A percentile compares a stretch with the other conserved stretches of the same genome.
phyloP scores from a whole-genome alignment of 1,140 invertebrate species.

The Pseudomyrmex flavicornis region DNA sequence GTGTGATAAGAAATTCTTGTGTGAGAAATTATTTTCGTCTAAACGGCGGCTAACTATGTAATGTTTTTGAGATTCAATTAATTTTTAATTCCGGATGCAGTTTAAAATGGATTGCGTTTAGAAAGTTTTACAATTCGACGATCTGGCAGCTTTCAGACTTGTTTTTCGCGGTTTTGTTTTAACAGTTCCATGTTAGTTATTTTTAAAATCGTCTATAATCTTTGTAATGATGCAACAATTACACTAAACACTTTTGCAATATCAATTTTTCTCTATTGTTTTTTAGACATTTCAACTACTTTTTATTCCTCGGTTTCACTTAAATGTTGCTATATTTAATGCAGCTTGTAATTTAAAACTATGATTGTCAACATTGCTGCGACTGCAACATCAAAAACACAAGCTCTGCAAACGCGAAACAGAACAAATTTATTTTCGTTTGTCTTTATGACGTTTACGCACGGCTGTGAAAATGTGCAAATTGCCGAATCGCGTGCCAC shows the following conservation, averaged over 20 bases:
- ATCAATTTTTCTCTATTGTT: conserved; percentile 9
- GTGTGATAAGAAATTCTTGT: too few relatives aligned
- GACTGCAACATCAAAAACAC: background rate
- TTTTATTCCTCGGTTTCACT: background rate
- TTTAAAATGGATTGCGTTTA: conserved; percentile 11
- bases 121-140: conserved; percentile 15
- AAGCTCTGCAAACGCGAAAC: background rate
- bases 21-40: too few relatives aligned
- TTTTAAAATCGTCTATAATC: conserved; percentile 29
- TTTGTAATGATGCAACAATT: conserved; percentile 16
- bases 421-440: conserved; percentile 30
- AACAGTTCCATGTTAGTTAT: conserved; percentile 6
- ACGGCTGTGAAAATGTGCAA: conserved; percentile 30
- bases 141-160: background rate
- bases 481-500: conserved; percentile 41
- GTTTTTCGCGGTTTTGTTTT: background rate
- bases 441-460: background rate
- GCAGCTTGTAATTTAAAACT: too few relatives aligned
- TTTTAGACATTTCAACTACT: conserved; percentile 9
- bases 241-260: conserved; percentile 27
- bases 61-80: conserved; percentile 1
- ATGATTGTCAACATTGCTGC: too few relatives aligned
- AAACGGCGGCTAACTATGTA: conserved; percentile 23
- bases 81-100: conserved; percentile 22
- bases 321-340: background rate